A percentile compares a stretch with the other conserved stretches of the same genome.
phyloP scores from a whole-genome alignment of 2,888 invertebrate genomes.

The Drosophila formosana region DNA sequence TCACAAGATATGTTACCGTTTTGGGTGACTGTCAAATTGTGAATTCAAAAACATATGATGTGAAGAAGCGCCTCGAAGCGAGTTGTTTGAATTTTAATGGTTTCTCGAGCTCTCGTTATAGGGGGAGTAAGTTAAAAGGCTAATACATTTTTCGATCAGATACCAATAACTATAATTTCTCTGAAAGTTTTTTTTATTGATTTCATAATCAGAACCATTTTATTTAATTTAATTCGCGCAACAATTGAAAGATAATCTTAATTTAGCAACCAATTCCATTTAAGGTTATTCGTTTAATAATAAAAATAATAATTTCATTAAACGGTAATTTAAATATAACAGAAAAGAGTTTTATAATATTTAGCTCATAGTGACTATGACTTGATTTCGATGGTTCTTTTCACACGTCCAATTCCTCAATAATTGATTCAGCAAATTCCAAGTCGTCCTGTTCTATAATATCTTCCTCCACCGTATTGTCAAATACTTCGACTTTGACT shows the following conservation, averaged over 20 bases:
- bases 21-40: constrained; percentile 19
- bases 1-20: constrained; percentile 2
- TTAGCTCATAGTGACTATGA: too few species aligned
- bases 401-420: constrained; percentile 21
- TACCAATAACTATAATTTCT: too few species aligned
- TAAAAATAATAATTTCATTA: too few species aligned
- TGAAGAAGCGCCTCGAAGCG: neutral
- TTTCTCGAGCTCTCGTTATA: too few species aligned
- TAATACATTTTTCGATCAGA: too few species aligned
- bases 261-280: neutral
- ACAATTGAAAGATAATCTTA: too few species aligned
- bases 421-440: constrained; percentile 2
- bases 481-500: neutral
- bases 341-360: neutral
- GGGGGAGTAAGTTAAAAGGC: too few species aligned
- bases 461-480: neutral
- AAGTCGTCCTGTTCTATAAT: neutral
- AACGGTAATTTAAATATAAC: too few species aligned
- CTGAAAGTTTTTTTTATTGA: neutral
- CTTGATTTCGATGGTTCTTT: neutral
- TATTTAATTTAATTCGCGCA: neutral
- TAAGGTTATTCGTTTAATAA: too few species aligned
- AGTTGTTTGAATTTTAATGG: neutral
- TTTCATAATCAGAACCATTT: neutral
- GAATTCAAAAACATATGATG: neutral